Evolutionary conservation across 2,113 vertebrate genomes (phyloP).

Genomic region (Pteropus alecto): DNA sequence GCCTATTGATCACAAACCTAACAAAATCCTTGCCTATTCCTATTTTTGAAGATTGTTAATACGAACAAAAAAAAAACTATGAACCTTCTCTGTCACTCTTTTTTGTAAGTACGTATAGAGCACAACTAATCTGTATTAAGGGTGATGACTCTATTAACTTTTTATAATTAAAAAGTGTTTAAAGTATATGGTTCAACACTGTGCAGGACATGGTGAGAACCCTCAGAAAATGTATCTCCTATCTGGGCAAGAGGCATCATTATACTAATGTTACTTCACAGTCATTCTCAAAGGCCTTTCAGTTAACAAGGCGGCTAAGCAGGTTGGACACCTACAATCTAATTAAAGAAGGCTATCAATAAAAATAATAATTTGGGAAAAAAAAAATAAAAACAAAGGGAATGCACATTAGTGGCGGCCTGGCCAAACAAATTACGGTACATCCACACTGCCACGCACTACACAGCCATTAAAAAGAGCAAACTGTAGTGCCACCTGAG

Average conservation of each 20-base stretch:
- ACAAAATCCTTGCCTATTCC: not conserved
- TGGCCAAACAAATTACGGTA: not conserved
- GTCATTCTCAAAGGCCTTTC: not conserved
- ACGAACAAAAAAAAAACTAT: not conserved
- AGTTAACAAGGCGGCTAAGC: constrained; percentile 18
- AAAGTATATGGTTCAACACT: not conserved
- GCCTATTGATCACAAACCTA: not conserved
- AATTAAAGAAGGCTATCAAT: constrained; percentile 37
- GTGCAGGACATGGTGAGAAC: not conserved
- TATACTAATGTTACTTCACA: not conserved
- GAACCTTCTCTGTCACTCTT: not conserved
- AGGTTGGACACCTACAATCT: not conserved
- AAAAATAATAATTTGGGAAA: constrained; percentile 8
- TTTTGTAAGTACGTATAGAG: not conserved
- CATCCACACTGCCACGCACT: not conserved
- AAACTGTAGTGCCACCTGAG: not conserved
- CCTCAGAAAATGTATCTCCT: not conserved
- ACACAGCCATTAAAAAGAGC: not conserved
- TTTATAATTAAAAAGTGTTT: constrained; percentile 38
- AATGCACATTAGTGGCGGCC: not conserved
- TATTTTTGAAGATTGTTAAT: not conserved
- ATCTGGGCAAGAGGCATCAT: not conserved
- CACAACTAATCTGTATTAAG: not conserved
- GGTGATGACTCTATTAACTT: not conserved
- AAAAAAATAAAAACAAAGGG: not conserved